Evolutionary conservation across 1,140 invertebrate species (phyloP).

Genomic region (Listronotus bonariensis): DNA sequence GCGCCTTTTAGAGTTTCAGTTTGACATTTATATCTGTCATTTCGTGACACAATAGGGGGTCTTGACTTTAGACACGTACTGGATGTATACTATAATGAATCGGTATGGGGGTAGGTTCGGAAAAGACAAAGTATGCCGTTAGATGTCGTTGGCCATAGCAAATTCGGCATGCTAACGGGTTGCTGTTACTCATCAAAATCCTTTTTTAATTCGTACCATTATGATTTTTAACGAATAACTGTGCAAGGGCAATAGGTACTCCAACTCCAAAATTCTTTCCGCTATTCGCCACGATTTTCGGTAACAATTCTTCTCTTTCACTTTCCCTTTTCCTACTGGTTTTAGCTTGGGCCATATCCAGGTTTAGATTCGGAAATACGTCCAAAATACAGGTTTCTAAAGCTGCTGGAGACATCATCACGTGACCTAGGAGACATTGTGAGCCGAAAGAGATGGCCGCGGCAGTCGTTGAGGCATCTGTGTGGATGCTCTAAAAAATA

Average conservation of each 20-base stretch:
- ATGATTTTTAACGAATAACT: constrained; percentile 51
- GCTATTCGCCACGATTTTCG: constrained; percentile 46
- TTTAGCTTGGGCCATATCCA: constrained; percentile 43
- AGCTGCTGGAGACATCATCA: constrained; percentile 53
- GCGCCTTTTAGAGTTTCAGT: too few species aligned
- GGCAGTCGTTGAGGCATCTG: constrained; percentile 5
- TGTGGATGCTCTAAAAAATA: constrained; percentile 6
- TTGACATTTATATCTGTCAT: too few species aligned
- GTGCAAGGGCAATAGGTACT: constrained; percentile 50
- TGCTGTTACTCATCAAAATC: not conserved
- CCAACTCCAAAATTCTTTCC: constrained; percentile 49
- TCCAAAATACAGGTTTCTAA: constrained; percentile 51
- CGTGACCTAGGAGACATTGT: constrained; percentile 51
- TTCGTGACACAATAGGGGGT: too few species aligned
- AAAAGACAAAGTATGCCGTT: too few species aligned
- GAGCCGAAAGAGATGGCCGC: constrained; percentile 45
- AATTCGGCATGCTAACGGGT: not conserved
- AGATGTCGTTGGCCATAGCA: not conserved
- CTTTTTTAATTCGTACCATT: constrained; percentile 40
- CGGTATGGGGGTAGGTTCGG: too few species aligned
- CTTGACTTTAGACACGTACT: too few species aligned
- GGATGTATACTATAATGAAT: too few species aligned
- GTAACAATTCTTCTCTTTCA: constrained; percentile 45
- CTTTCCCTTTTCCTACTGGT: constrained; percentile 41
- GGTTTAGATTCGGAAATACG: constrained; percentile 49